Evolutionary conservation across 2,888 invertebrate genomes (phyloP), one percentile per base, ranked within the genome.

Genomic region (Homarus gammarus): DNA sequence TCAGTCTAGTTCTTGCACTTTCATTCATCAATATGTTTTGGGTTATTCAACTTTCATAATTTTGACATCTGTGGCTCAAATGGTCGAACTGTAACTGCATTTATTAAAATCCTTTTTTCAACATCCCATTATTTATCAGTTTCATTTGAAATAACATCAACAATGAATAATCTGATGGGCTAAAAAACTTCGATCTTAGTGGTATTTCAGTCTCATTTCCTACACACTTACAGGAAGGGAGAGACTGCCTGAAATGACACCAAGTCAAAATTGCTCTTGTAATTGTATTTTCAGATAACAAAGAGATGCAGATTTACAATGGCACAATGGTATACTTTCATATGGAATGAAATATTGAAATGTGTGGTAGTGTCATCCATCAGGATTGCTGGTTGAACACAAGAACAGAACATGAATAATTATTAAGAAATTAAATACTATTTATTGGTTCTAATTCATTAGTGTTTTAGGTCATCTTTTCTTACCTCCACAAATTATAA

Each of bases 1-100:
- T 81, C 56, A 79, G 40, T 85, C 85, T 85, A 78, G 78, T 85
- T 85, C 85, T 85, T 77, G 49, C 85, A 85, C 85, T 85, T 64
- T 79, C 78, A 56, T 83, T 87, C 87, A 56, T 83, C 75, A 75
- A 82, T 33, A 36, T 22, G n/a, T 38, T 36, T 87, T 27, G 61
- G 56, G 27, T 75, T 78, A 36, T 82, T 87, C 70, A 68, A 27
- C 38, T 78, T 38, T 56, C 18, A 61, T 78, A 78, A 49, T 84
- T 77, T 84, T 61, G 61, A 89, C n/a, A 84, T 89, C 84, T 89
- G 89, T 84, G 83, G 75, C 78, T 70, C 64, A 49, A 68, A 77
- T 89, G 77, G 78, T 89, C 38, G 70, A 61, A 51, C 77, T 77
- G 72, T 86, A 61, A 86, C 78, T 78, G 78, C 18, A 78, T 78